Base-by-base conservation (phyloP, 2,797 vertebrate genomes). In the Acestrorhynchus altus region DNA sequence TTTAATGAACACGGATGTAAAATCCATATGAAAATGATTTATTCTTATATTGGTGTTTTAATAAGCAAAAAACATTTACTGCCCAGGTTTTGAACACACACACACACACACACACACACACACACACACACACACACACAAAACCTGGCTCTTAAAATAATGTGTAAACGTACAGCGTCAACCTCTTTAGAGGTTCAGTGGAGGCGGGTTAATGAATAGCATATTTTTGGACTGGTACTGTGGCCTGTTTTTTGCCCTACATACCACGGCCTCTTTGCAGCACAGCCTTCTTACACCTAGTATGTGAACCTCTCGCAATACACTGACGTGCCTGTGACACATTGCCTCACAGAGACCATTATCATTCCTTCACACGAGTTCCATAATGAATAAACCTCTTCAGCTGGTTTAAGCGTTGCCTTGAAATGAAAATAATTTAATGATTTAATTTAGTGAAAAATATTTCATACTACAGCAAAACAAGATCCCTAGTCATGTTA, bases 161-260 rank as follows among this genome's bases (percentile, higher is more conserved):
- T n/a, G n/a, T n/a, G 6, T 2, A 35, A 35, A 35, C 1, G 0
- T 7, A 13, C 39, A 6, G 16, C 0, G 4, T 7, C 1, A 63
- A 15, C 57, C 31, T 31, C 11, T 40, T 39, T 52, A 72, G 42
- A 1, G 35, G 7, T 42, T 12, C 26, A 13, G 28, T 28, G 47
- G 13, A 57, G 22, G 35, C 1, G 67, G 44, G 47, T 40, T 24
- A 73, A 81, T 46, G 28, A 35, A n/a, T 15, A 40, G 49, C n/a
- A 68, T 84, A 86, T 79, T 84, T 86, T 63, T 81, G 65, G 76
- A 77, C 22, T 12, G 1, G n/a, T 3, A 66, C 72, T 1, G 10
- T 47, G 66, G 56, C 60, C 81, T 35, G 15, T 69, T 79, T 81
- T 73, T 54, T 79, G 75, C 42, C 70, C 77, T 42, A 83, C 66